phyloP scores from a whole-genome alignment of 2,113 vertebrate genomes.

The Carollia perspicillata region DNA sequence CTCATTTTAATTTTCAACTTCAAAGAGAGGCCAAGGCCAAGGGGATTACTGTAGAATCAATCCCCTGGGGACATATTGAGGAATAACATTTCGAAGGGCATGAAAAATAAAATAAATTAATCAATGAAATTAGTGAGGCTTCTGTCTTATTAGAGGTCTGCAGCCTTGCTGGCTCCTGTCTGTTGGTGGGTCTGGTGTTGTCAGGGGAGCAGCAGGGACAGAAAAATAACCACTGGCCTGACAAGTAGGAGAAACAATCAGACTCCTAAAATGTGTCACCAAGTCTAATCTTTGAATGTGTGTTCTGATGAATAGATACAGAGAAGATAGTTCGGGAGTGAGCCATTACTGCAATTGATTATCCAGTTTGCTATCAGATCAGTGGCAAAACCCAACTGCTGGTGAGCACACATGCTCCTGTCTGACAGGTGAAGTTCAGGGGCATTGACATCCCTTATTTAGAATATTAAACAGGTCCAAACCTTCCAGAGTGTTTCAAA shows the following conservation, averaged over 20 bases:
- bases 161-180: neutral
- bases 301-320: neutral
- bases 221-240: neutral
- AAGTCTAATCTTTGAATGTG: neutral
- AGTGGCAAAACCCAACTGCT: neutral
- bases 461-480: neutral
- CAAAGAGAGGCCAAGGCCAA: constrained; percentile 6
- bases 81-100: neutral
- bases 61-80: neutral
- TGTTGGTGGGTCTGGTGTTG: neutral
- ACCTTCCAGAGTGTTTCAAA: neutral
- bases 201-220: neutral
- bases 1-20: constrained; percentile 77
- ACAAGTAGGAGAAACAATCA: neutral
- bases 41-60: neutral
- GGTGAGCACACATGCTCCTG: neutral
- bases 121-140: neutral
- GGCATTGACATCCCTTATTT: neutral
- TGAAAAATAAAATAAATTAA: neutral
- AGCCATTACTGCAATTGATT: neutral
- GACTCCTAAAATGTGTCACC: neutral
- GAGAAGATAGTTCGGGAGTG: neutral
- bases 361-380: neutral
- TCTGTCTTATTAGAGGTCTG: neutral
- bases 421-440: neutral